These are phyloP conservation scores for Vanessa cardui DNA, from an alignment of 2,888 invertebrate genomes.

Conservation along the genomic window DNA sequence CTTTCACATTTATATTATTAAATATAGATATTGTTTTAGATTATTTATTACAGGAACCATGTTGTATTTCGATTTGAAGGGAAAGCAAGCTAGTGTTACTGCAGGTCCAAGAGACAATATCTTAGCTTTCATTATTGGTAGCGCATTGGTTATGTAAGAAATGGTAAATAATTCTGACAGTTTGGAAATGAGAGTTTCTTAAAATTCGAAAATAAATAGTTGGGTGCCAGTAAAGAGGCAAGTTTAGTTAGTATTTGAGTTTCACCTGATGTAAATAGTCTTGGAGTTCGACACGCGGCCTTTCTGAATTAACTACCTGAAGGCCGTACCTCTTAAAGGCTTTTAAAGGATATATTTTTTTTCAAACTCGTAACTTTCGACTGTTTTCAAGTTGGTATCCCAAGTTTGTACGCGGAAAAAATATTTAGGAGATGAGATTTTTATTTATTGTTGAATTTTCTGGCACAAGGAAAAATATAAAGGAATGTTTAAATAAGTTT, in stretches of 20 bases:
- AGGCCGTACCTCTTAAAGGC: conserved; percentile 9
- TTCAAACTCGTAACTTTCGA: conserved; percentile 3
- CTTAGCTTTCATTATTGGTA: no score
- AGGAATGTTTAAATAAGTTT: no score
- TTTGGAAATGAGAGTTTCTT: background rate
- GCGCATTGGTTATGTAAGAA: no score
- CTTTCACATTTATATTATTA: no score
- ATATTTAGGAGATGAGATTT: background rate
- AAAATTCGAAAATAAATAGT: background rate
- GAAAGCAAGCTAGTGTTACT: no score
- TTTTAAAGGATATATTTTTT: conserved; percentile 19
- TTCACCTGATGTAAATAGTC: conserved; percentile 24
- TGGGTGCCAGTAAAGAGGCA: background rate
- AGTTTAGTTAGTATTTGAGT: conserved; percentile 21
- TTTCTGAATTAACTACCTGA: conserved; percentile 7
- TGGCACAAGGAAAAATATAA: no score
- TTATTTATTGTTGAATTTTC: no score
- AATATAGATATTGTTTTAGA: no score
- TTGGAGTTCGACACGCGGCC: conserved; percentile 1
- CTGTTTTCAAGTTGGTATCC: background rate
- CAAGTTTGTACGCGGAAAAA: background rate
- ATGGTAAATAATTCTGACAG: no score
- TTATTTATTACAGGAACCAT: no score
- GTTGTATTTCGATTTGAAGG: no score
- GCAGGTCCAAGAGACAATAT: no score